Conservation (phyloP, 64 coral and sea anemone genomes). For the Astreopora myriophthalma region DNA sequence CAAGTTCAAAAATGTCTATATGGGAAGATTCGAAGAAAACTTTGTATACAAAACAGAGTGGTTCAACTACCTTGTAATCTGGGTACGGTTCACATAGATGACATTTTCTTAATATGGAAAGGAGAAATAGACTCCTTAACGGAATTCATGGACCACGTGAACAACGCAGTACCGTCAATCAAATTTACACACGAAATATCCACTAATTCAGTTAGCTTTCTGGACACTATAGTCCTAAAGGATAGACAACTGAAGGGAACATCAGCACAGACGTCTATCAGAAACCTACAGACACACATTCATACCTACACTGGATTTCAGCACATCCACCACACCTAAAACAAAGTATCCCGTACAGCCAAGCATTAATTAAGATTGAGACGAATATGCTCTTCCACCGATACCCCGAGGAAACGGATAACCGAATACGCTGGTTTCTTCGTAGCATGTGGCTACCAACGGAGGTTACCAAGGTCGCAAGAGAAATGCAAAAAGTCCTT, state of each 20-base stretch:
- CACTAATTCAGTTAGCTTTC: slow-evolving; percentile 25
- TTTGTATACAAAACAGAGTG: slow-evolving; percentile 29
- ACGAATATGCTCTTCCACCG: slow-evolving; percentile 32
- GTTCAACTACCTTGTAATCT: slow-evolving; percentile 10
- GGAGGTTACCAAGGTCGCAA: not conserved
- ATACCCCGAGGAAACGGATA: slow-evolving; percentile 16
- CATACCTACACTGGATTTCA: slow-evolving; percentile 1
- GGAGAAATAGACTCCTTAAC: not conserved
- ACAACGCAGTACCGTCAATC: slow-evolving; percentile 12
- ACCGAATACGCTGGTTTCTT: slow-evolving; percentile 27
- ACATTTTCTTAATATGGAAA: slow-evolving; percentile 45
- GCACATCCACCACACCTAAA: slow-evolving; percentile 11
- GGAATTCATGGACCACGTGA: slow-evolving; percentile 25
- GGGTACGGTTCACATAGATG: slow-evolving; percentile 51
- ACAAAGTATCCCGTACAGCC: slow-evolving; percentile 13
- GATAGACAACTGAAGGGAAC: slow-evolving; percentile 10
- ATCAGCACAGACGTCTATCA: not conserved
- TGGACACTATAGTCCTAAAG: not conserved
- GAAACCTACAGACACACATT: slow-evolving; percentile 24
- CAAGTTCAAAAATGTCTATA: slow-evolving; percentile 43
- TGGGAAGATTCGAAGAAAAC: slow-evolving; percentile 33
- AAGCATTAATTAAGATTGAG: slow-evolving; percentile 35
- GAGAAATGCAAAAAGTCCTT: slow-evolving; percentile 50
- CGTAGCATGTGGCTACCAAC: slow-evolving; percentile 25
- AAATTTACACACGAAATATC: slow-evolving; percentile 44